Base-by-base conservation (phyloP, 2,797 vertebrate species). In the Silurus aristotelis region DNA sequence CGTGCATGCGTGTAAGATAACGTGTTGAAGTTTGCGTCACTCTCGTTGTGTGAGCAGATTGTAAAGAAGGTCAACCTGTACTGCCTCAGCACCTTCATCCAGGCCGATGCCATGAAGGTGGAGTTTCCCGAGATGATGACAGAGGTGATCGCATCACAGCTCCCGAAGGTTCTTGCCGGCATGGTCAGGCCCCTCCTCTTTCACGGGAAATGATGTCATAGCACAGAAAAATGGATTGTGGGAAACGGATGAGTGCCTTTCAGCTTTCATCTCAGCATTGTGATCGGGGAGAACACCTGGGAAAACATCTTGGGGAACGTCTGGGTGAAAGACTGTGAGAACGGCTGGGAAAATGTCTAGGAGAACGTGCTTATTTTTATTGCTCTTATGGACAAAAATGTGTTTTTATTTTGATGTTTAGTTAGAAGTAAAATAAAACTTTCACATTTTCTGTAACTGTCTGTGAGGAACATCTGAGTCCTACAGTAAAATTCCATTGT, bases 71-170 rank as follows among this genome's bases (percentile, higher is more conserved):
- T 99, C 92, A 97, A 98, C 91, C 96, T 99, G 84, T 99, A 95
- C 95, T 99, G 98, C 89, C 92, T 99, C 92, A 99, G 96, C 90
- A 99, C 98, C 25, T 99, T 97, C 92, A 96, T 99, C 90, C 98
- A 99, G 93, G 99, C 98, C 0, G 97, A 97, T 20, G 90, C 97
- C 82, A 95, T 99, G 95, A 97, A 95, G 43, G 97, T 99, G 88
- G 98, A 99, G 92, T 99, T 99, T 88, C 98, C 98, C 0, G 98
- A 99, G 93, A 99, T 99, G 98, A 99, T 99, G 98, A 95, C 98
- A 22, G 98, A 99, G 93, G 97, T 99, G 87, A 99, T 99, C 85
- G 95, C 97, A 77, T 98, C 98, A 38, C 98, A 99, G 90, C 93
- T 99, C 71, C 98, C 98, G 84, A 99, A 99, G 93, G 97, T 99